Evolutionary conservation across 92 coral and sea anemone species (phyloP).

Genomic region (Paragorgia papillata): DNA sequence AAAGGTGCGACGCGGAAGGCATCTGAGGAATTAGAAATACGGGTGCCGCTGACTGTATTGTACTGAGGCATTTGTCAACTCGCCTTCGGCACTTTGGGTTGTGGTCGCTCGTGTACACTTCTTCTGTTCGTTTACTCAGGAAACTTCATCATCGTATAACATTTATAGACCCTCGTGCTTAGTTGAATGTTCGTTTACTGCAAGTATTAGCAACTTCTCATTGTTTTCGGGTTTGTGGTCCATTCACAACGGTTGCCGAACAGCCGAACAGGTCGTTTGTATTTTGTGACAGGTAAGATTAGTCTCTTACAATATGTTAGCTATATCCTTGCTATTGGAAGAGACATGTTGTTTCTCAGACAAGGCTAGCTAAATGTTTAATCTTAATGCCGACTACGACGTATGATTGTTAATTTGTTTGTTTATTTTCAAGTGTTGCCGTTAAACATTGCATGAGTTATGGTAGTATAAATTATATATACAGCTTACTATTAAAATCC

Average conservation of each 20-base stretch:
- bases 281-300: background rate
- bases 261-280: background rate
- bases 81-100: background rate
- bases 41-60: slow-evolving; percentile 2
- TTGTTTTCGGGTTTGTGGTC: slow-evolving; percentile 8
- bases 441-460: no score
- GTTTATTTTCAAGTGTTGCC: no score
- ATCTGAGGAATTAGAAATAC: no score
- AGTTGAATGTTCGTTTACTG: slow-evolving; percentile 11
- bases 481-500: no score
- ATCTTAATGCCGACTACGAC: no score
- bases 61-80: background rate
- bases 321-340: background rate
- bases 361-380: no score
- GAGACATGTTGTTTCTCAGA: no score
- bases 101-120: background rate
- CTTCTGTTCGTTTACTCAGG: background rate
- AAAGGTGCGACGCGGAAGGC: no score
- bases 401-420: no score
- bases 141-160: background rate
- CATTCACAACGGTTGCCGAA: background rate
- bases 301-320: background rate
- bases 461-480: no score
- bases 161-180: background rate
- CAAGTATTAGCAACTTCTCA: slow-evolving; percentile 17